Evolutionary conservation across 2,888 invertebrate species (phyloP).

Genomic region (Aphidius colemani): DNA sequence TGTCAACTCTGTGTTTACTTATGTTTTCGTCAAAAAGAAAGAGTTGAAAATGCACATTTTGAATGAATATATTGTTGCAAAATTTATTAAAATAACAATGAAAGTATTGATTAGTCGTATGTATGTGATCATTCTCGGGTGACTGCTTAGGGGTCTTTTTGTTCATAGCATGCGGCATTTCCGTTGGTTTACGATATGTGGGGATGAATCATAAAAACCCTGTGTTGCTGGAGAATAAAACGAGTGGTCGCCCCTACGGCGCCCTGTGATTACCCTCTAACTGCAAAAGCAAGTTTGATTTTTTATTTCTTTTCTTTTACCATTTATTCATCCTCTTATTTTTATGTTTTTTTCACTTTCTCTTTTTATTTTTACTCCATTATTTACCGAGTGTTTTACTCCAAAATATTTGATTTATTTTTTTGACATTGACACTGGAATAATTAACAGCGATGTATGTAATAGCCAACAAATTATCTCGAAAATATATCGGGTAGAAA

Average conservation of each 20-base stretch:
- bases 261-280: constrained; percentile 21
- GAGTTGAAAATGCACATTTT: not conserved
- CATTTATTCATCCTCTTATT: not conserved
- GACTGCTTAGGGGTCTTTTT: constrained; percentile 21
- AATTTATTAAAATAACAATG: not conserved
- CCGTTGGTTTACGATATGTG: not conserved
- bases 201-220: constrained; percentile 24
- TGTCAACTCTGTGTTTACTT: too few species aligned
- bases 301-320: constrained; percentile 11
- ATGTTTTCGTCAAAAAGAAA: not conserved
- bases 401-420: too few species aligned
- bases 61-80: not conserved
- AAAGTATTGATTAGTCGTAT: constrained; percentile 22
- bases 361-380: not conserved
- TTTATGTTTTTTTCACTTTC: not conserved
- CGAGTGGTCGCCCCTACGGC: not conserved
- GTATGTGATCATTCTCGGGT: constrained; percentile 12
- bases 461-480: too few species aligned
- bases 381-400: too few species aligned
- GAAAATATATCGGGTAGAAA: too few species aligned
- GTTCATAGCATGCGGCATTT: constrained; percentile 17
- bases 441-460: constrained; percentile 14
- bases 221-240: too few species aligned
- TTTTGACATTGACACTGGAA: constrained; percentile 8
- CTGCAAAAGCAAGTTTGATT: constrained; percentile 1